Base-by-base conservation (phyloP, 2,797 vertebrate species). In the Tapirus indicus region DNA sequence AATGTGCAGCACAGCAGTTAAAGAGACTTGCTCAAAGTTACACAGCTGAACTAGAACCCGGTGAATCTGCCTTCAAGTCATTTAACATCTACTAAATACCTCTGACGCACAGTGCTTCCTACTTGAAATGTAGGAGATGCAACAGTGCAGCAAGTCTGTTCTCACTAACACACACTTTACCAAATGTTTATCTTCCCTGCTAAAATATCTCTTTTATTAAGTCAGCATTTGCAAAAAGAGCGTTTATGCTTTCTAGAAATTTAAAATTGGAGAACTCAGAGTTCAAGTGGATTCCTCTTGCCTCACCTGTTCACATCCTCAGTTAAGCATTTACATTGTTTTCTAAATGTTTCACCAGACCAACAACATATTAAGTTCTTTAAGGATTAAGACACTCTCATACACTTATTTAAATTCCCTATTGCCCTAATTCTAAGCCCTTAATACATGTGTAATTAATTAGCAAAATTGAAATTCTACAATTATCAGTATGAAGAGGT, bases 271-370 rank as follows among this genome's bases (percentile, higher is more conserved):
- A 92, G 58, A 91, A 72, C 62, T 64, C 27, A 6, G 62, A 95
- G 4, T 96, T 96, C 49, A 75, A 77, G 62, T 86, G 32, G 69
- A 69, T 64, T 83, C 44, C 25, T 69, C 29, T 58, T 56, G 32
- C 35, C 79, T 85, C 94, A 68, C 62, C 35, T 38, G 52, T 84
- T n/a, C 7, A 7, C 5, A n/a, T 20, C 9, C 44, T 32, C 27
- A 69, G 78, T n/a, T 84, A 95, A 93, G 69, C 29, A 44, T 95
- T 97, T 87, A 75, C n/a, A 12, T 68, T 92, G 62, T 92, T 92
- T 94, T 56, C 35, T 79, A 88, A 92, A 87, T 96, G 75, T 44
- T 95, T 92, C 47, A 62, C 52, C 58, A 49, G 9, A 47, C 58
- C 52, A 72, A 85, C 25, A 44, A 84, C n/a, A 68, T 60, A 35